Evolutionary conservation across 2,113 vertebrate species (phyloP), one percentile per base, ranked within the genome.

Genomic region (Oryzias curvinotus): DNA sequence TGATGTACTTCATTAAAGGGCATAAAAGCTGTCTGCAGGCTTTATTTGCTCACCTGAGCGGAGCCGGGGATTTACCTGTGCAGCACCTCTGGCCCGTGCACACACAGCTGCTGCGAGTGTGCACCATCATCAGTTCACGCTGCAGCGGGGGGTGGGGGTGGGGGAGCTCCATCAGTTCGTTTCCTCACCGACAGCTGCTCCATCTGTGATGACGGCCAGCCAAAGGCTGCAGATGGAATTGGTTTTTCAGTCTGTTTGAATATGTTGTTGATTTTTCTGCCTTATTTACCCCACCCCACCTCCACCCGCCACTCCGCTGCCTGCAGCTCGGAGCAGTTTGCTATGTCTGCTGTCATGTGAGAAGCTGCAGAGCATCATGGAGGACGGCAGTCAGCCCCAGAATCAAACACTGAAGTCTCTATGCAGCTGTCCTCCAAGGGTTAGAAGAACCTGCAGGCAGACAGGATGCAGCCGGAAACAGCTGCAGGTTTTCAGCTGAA

Each of bases 161-260:
- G 8, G 3, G 36, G 36, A 3, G 36, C 36, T 36, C 36, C 36
- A 36, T 36, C 36, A 36, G 8, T 89, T 85, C 71, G 79, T 92
- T 78, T 63, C 62, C 36, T 36, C 36, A 13, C 80, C 82, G 87
- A 25, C 68, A 92, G 89, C 89, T 82, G 53, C 84, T 90, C 87
- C 81, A 87, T 92, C 90, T 93, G 83, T 78, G 77, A 18, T 70
- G 58, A 25, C 75, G 50, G 30, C 21, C 80, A 87, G 87, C 90
- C 88, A 91, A 81, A 81, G 83, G 84, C 85, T 83, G 85, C 92
- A 94, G 90, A 92, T 92, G 92, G 90, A 85, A 89, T 89, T 93
- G 90, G 88, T 87, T 92, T 93, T 83, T 82, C 86, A 90, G 84
- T 89, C 91, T 91, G 80, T 91, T 93, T 91, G 90, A 92, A 89